Evolutionary conservation across 2,113 vertebrate genomes (phyloP), one percentile per base, ranked within the genome.

Genomic region (Sakesphorus luctuosus): DNA sequence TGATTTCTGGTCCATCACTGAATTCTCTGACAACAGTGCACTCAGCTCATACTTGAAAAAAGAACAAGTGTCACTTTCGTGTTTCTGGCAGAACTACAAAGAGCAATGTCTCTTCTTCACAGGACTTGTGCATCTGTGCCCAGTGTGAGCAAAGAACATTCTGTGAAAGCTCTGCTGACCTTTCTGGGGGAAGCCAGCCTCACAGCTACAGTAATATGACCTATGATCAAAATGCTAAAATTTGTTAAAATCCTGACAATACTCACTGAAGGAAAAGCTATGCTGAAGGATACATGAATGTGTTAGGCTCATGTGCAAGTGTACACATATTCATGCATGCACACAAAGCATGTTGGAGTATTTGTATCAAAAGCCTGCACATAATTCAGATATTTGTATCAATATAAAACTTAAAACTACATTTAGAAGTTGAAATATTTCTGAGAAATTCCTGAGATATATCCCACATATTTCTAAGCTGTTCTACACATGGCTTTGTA

Each of bases 271-370:
- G 36, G 19, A 58, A 53, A 50, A 84, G 7, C 10, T 65, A 3
- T 33, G 28, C 21, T 91, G 29, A 21, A 72, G 29, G 25, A 52
- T 20, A 50, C 29, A 38, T 2, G 28, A 18, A 3, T 7, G 7
- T 65, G 13, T 15, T 40, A 50, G 28, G 35, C 3, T 69, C 25
- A 7, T 2, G 23, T 31, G 17, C 16, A 59, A 21, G 25, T 72
- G 7, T 23, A 36, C 10, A 7, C 6, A 5, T 9, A 0, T 35
- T 47, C 50, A 7, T 15, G 3, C 38, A 43, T 8, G 14, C 23
- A 19, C 17, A 49, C 24, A 67, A 75, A 87, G 10, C 33, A 38
- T 1, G 0, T 49, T 3, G 0, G 21, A 74, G 7, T 19, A 43
- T 71, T 46, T 50, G 12, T 49, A 38, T 17, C 26, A 67, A 56